Percentiles rank a stretch among this genome's conserved stretches.
Conservation (phyloP, 1,140 invertebrate genomes). For the Orussus abietinus region DNA sequence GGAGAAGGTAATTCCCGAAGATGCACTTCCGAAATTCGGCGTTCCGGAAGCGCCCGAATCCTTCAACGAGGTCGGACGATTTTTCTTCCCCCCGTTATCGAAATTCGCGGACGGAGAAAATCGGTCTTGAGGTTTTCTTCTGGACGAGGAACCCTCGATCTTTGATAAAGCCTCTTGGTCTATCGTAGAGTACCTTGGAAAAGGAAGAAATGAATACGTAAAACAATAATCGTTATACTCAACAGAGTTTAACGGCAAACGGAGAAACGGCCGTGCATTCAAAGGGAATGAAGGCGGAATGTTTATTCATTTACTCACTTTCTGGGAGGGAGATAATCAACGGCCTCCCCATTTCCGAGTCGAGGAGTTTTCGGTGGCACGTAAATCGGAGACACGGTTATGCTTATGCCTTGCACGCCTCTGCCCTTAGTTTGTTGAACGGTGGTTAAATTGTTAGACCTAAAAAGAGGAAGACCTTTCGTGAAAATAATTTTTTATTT, state of each 20-base stretch:
- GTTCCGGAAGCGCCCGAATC: not conserved
- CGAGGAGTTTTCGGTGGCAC: slow-evolving; percentile 19
- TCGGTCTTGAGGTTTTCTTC: slow-evolving; percentile 35
- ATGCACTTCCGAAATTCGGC: slow-evolving; percentile 11
- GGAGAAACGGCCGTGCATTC: not conserved
- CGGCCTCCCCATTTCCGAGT: slow-evolving; percentile 36
- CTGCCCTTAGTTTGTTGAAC: no score
- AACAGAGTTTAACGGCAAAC: not conserved
- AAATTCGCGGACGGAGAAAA: slow-evolving; percentile 39
- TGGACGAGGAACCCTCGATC: slow-evolving; percentile 18
- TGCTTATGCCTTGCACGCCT: slow-evolving; percentile 26
- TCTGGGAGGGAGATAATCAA: slow-evolving; percentile 27
- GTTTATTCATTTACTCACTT: slow-evolving; percentile 22
- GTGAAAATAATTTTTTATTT: no score
- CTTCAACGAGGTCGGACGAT: not conserved
- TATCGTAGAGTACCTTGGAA: slow-evolving; percentile 35
- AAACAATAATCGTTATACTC: slow-evolving; percentile 5
- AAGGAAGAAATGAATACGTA: slow-evolving; percentile 3
- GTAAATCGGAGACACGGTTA: slow-evolving; percentile 37
- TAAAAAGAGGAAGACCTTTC: no score
- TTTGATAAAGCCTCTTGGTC: slow-evolving; percentile 33
- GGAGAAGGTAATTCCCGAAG: slow-evolving; percentile 7
- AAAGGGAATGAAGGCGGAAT: slow-evolving; percentile 1
- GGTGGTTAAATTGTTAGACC: no score
- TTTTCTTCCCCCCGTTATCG: slow-evolving; percentile 21